Evolutionary conservation across 2,888 invertebrate genomes (phyloP), one percentile per base, ranked within the genome.

Genomic region (Listrodromus nycthemerus): DNA sequence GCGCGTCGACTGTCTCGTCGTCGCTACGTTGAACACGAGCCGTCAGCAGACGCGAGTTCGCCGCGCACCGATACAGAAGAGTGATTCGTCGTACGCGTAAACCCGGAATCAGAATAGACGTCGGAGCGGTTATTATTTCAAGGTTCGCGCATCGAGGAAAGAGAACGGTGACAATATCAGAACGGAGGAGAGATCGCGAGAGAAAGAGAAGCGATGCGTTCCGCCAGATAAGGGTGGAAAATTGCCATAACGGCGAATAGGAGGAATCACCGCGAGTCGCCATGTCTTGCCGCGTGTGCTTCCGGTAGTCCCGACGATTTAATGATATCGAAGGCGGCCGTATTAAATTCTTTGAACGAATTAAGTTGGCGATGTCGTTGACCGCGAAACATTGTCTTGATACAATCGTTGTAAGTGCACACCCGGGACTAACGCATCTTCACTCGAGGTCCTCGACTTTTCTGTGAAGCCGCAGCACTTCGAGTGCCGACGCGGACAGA

Each of bases 71-170:
- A 74, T 71, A 65, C 55, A 55, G 55, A 71, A 27, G 50, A 52
- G 58, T 71, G 58, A 61, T 75, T 80, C 71, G 69, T 80, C 50
- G 75, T 58, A 58, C 80, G 71, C 83, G 77, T 69, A 86, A 89
- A 89, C 89, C 89, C 90, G 89, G 90, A 90, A 91, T 91, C 87
- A 90, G 88, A 89, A 87, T 88, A 90, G 88, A 88, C 89, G 89
- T 50, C 71, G 41, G 50, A 73, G 67, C 55, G 69, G 87, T 91
- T 90, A 91, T 91, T 92, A 91, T 90, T 91, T 90, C 91, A 91
- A 90, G 91, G 90, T 91, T 90, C 75, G 75, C 81, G 65, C 81
- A 80, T 84, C 65, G 80, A 73, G 73, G 61, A 73, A 66, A 45
- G 69, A 80, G 19, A 76, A 13, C 27, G n/a, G 61, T 24, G n/a